phyloP scores from a whole-genome alignment of 2,113 vertebrate genomes.

The Percopsis transmontana region DNA sequence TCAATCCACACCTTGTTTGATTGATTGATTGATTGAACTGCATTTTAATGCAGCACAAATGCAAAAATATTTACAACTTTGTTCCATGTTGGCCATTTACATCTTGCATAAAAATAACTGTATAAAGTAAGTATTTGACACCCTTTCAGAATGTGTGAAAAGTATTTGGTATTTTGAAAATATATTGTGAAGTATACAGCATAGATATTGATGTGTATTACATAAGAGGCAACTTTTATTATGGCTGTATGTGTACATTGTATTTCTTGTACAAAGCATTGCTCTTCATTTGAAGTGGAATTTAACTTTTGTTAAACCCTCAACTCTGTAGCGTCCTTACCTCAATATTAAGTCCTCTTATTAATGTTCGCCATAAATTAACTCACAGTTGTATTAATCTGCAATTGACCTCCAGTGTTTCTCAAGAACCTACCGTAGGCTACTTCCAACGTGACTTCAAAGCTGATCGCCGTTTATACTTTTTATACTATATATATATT shows the following conservation, averaged over 20 bases:
- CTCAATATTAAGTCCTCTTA: too few species aligned
- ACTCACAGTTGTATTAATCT: too few species aligned
- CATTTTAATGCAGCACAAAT: constrained; percentile 12
- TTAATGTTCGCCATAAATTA: too few species aligned
- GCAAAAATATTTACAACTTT: constrained; percentile 14
- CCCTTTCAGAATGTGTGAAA: constrained; percentile 25
- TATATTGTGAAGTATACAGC: constrained; percentile 60
- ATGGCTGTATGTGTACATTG: constrained; percentile 40
- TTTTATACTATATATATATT: too few species aligned
- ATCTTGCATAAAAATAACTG: constrained; percentile 24
- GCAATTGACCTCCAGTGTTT: too few species aligned
- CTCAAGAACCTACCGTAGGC: too few species aligned
- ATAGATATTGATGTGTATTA: constrained; percentile 43
- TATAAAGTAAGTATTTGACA: constrained; percentile 17
- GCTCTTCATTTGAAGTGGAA: too few species aligned
- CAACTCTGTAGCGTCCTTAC: too few species aligned
- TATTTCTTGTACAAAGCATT: constrained; percentile 18
- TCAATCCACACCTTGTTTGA: not conserved
- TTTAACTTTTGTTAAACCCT: too few species aligned
- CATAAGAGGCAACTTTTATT: constrained; percentile 41
- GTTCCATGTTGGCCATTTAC: constrained; percentile 24
- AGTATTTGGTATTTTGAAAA: constrained; percentile 51
- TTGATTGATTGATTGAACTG: not conserved
- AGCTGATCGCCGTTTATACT: too few species aligned
- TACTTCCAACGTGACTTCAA: too few species aligned